Base-by-base conservation (phyloP, 2,113 vertebrate genomes). In the Oceanites oceanicus region DNA sequence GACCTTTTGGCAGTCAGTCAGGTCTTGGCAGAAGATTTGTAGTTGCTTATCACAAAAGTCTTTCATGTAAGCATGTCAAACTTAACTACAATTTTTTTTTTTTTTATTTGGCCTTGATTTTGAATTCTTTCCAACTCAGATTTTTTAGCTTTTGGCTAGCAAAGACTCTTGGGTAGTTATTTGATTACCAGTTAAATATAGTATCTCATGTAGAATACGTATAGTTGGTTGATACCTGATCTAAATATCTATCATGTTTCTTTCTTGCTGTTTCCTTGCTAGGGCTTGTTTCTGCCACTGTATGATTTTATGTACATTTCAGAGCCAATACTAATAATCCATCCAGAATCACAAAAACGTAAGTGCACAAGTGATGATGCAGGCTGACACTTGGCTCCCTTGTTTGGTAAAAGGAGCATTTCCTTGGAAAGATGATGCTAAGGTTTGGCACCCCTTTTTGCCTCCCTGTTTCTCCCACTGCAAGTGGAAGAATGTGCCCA, bases 111-210 rank as follows among this genome's bases (percentile, higher is more conserved):
- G 26, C 26, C 18, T 74, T 32, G n/a, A 44, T 34, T 81, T 92
- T 86, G 77, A 97, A 84, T 94, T 89, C 76, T 67, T 73, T 86
- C 86, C 80, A 84, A 30, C 66, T 67, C 78, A 55, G 68, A 53
- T 15, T 34, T 78, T 91, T 47, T 58, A 90, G 63, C n/a, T 20
- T 91, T 65, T 96, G 62, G 71, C 55, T 92, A 91, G 36, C 71
- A 67, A 73, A 80, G 26, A 44, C 40, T 94, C 55, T 93, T 23
- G 21, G 56, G 47, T 89, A 88, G 80, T 96, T 96, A 70, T 85
- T 53, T 91, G 58, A 52, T 86, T 86, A 30, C 49, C 38, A 14
- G 58, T 86, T 96, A 93, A 94, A 92, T 91, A 52, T 19, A 88
- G 40, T 62, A 92, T 77, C 71, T 92, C 50, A 67, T 80, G 61